These are phyloP conservation scores for Euwallacea similis DNA, from an alignment of 1,140 invertebrate species.

Conservation along the genomic window DNA sequence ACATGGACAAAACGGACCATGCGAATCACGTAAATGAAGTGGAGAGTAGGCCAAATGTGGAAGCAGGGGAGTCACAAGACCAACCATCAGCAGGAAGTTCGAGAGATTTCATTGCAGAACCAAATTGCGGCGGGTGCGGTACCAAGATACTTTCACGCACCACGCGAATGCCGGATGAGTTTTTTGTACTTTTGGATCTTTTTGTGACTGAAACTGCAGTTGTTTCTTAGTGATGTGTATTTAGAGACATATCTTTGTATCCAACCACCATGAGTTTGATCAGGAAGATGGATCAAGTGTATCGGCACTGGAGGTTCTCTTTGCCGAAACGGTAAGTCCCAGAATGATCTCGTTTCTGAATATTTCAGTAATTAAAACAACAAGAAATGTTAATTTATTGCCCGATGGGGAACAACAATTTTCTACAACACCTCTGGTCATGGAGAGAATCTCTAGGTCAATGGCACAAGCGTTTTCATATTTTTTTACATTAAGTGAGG, in stretches of 20 bases:
- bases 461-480: too few relatives aligned
- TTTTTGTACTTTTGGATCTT: too few relatives aligned
- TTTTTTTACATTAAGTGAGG: too few relatives aligned
- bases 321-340: constrained; percentile 31
- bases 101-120: constrained; percentile 2
- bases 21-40: neutral
- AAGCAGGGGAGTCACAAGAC: constrained; percentile 10
- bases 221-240: neutral
- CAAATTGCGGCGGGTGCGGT: too few relatives aligned
- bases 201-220: neutral
- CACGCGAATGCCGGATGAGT: too few relatives aligned
- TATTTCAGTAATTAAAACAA: too few relatives aligned
- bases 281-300: constrained; percentile 32
- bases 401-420: too few relatives aligned
- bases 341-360: too few relatives aligned
- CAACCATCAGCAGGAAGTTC: neutral
- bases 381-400: too few relatives aligned
- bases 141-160: too few relatives aligned
- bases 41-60: constrained; percentile 26
- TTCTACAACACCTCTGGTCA: too few relatives aligned
- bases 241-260: neutral
- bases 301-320: constrained; percentile 16
- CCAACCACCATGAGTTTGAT: neutral
- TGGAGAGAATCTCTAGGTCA: too few relatives aligned
- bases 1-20: neutral